phyloP scores from a whole-genome alignment of 2,888 invertebrate species.

The Lamellibrachia columna region DNA sequence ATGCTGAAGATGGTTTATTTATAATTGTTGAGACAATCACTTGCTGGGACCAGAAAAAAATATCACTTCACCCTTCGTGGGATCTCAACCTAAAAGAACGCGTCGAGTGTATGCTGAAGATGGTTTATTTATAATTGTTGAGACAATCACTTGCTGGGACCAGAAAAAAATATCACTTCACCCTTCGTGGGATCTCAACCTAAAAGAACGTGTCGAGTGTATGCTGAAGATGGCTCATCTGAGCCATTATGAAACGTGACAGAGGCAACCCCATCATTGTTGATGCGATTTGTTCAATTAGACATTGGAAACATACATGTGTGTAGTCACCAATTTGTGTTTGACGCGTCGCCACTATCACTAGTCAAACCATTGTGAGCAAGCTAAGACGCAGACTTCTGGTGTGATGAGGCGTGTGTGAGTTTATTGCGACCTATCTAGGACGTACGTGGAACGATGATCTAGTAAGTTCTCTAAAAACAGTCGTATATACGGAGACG shows the following conservation, averaged over 20 bases:
- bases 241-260: neutral
- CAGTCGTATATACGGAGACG: neutral
- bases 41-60: no score
- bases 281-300: no score
- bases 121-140: no score
- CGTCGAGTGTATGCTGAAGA: no score
- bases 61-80: no score
- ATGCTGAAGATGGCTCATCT: neutral
- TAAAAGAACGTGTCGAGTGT: neutral
- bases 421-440: neutral
- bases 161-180: no score
- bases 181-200: no score
- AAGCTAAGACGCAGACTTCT: neutral
- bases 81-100: no score
- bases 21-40: no score
- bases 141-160: no score
- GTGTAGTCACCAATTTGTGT: neutral
- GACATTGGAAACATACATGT: neutral
- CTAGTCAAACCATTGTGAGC: neutral
- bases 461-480: neutral
- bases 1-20: no score
- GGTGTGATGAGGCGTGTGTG: neutral
- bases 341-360: neutral
- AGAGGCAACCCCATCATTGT: neutral
- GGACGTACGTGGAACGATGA: neutral